phyloP scores from a whole-genome alignment of 2,113 vertebrate genomes.

The Hydropotes inermis region DNA sequence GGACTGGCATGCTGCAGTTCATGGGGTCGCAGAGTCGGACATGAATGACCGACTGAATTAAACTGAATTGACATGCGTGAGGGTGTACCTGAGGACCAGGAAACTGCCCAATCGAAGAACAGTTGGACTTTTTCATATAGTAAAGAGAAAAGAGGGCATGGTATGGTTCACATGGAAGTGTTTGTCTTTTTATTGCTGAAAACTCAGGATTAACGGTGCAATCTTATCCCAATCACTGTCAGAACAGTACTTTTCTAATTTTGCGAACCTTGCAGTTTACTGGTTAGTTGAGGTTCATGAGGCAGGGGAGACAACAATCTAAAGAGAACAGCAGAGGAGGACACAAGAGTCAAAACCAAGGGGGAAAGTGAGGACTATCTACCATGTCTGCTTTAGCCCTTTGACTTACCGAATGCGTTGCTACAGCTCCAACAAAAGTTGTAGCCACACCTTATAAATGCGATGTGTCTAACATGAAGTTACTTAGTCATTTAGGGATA shows the following conservation, averaged over 20 bases:
- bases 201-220: neutral
- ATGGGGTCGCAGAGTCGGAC: too few relatives aligned
- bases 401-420: neutral
- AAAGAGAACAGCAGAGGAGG: neutral
- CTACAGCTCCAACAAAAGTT: neutral
- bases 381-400: neutral
- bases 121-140: neutral
- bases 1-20: too few relatives aligned
- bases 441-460: neutral
- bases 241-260: neutral
- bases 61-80: neutral
- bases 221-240: neutral
- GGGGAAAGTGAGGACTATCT: neutral
- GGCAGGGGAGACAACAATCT: neutral
- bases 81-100: neutral
- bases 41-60: too few relatives aligned
- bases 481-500: neutral
- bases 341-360: neutral
- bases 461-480: neutral
- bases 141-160: neutral
- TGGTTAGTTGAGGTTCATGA: neutral
- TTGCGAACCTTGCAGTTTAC: neutral
- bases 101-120: neutral
- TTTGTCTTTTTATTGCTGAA: neutral
- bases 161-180: neutral